Evolutionary conservation across 2,113 vertebrate species (phyloP).

Genomic region (Corydoras sp.): DNA sequence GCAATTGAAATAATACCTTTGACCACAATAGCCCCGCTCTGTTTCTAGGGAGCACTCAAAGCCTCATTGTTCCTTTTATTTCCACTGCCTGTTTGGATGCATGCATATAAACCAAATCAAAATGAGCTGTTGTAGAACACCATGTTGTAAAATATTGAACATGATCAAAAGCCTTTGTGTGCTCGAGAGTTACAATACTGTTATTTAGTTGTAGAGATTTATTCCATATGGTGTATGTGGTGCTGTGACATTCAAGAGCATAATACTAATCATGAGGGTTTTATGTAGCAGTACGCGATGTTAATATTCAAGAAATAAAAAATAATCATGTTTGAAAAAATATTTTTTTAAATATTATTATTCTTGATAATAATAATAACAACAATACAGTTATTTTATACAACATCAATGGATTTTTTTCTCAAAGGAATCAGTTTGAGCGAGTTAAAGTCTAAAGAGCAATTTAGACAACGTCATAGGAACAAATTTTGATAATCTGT

Average conservation of each 20-base stretch:
- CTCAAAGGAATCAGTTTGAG: too few relatives aligned
- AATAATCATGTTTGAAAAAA: too few relatives aligned
- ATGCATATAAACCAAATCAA: conserved; percentile 65
- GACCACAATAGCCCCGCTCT: conserved; percentile 67
- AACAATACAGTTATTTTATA: too few relatives aligned
- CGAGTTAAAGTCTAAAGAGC: too few relatives aligned
- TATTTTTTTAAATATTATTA: too few relatives aligned
- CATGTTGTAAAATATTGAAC: conserved; percentile 69
- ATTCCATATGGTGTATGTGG: conserved; percentile 20
- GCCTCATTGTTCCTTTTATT: conserved; percentile 68
- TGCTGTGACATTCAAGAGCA: conserved; percentile 1
- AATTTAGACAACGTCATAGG: too few relatives aligned
- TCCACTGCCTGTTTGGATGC: conserved; percentile 63
- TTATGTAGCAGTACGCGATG: too few relatives aligned
- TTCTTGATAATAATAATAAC: too few relatives aligned
- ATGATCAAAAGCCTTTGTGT: conserved; percentile 61
- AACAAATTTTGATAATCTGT: too few relatives aligned
- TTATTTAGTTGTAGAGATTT: conserved; percentile 33
- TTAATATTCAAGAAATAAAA: too few relatives aligned
- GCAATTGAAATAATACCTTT: conserved; percentile 70
- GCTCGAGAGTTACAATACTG: conserved; percentile 56
- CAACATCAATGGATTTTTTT: too few relatives aligned
- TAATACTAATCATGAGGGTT: not conserved
- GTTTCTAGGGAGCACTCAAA: conserved; percentile 69
- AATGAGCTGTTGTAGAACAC: conserved; percentile 67